Percentiles rank a stretch among this genome's conserved stretches.
Evolutionary conservation across 2,113 vertebrate genomes (phyloP).

Genomic region (Chrysochloris asiatica): DNA sequence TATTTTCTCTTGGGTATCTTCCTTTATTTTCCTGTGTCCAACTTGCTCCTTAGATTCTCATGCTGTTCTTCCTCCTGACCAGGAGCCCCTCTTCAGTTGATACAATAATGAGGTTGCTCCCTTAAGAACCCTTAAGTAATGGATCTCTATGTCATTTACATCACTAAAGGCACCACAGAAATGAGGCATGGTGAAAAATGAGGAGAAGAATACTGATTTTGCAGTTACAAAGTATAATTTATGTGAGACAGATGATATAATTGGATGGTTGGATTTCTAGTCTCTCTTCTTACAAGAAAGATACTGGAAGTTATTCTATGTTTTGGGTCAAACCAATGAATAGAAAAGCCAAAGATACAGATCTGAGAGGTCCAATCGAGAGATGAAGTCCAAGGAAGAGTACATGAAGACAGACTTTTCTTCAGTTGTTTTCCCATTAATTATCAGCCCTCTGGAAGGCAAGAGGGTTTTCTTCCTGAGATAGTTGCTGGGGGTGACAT

Average conservation of each 20-base stretch:
- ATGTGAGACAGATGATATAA: not conserved
- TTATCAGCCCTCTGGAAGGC: not conserved
- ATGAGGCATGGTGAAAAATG: not conserved
- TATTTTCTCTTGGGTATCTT: not conserved
- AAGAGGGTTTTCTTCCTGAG: not conserved
- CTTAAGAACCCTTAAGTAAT: not conserved
- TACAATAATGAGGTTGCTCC: not conserved
- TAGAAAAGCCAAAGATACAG: not conserved
- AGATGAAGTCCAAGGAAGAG: not conserved
- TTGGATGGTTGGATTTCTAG: not conserved
- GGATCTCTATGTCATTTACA: not conserved
- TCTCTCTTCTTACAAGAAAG: not conserved
- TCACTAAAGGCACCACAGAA: not conserved
- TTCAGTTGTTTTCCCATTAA: not conserved
- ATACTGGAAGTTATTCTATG: not conserved
- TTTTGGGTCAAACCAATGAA: not conserved
- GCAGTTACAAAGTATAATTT: not conserved
- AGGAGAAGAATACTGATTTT: not conserved
- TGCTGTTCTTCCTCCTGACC: not conserved
- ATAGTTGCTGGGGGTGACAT: not conserved
- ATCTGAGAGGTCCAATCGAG: not conserved
- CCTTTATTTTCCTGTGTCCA: not conserved
- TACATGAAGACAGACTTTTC: not conserved
- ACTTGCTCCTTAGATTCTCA: not conserved
- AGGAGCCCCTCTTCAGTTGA: not conserved